These are phyloP conservation scores for Austrolebias charrua DNA, from an alignment of 2,797 vertebrate species.

Conservation along the genomic window DNA sequence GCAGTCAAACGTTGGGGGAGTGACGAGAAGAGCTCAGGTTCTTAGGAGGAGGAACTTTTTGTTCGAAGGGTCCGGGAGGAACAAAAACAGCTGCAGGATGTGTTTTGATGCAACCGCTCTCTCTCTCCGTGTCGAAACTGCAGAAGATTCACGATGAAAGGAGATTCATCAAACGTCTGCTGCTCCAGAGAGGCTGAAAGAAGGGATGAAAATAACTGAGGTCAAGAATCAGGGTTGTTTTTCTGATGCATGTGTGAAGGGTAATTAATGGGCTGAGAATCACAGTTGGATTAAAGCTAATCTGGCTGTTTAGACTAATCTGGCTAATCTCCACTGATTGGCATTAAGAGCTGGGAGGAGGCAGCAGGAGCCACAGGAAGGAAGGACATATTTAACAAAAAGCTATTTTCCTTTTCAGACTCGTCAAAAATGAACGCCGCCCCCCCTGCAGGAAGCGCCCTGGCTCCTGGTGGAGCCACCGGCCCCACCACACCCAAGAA, in stretches of 20 bases:
- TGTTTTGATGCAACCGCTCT: no score
- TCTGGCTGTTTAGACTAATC: slow-evolving; percentile 60
- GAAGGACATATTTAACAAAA: neutral
- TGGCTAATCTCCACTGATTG: slow-evolving; percentile 61
- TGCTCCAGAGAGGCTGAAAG: neutral
- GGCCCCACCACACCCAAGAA: slow-evolving; percentile 84
- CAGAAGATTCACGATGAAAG: no score
- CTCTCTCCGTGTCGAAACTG: no score
- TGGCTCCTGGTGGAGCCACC: slow-evolving; percentile 49
- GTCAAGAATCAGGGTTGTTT: slow-evolving; percentile 10
- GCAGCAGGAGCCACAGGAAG: slow-evolving; percentile 7
- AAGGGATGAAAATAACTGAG: slow-evolving; percentile 1
- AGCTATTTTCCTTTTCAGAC: slow-evolving; percentile 17
- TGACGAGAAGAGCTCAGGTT: neutral
- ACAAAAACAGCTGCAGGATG: no score
- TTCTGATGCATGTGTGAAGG: slow-evolving; percentile 31
- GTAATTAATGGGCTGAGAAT: slow-evolving; percentile 51
- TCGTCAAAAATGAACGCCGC: slow-evolving; percentile 71
- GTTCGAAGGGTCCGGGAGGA: no score
- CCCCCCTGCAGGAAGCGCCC: slow-evolving; percentile 79
- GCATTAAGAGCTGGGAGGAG: slow-evolving; percentile 29
- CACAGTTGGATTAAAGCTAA: slow-evolving; percentile 66
- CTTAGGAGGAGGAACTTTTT: neutral
- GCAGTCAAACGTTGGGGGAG: slow-evolving; percentile 1
- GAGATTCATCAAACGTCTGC: neutral